Conservation (phyloP, 2,888 invertebrate genomes). For the Pollenia angustigena region DNA sequence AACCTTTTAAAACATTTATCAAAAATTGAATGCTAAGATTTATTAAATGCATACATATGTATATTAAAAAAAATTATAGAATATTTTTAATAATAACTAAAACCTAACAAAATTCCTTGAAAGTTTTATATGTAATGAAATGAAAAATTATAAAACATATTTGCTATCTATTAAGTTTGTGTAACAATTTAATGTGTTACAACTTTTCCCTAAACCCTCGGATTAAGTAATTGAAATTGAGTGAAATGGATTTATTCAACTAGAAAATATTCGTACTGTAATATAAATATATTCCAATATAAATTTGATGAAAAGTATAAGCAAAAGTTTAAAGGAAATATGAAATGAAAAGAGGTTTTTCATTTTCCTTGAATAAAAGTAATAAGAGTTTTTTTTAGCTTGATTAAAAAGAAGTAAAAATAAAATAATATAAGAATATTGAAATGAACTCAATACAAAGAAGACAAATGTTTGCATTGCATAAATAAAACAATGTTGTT, state of each 20-base stretch:
- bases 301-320: background rate
- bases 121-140: no score
- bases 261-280: background rate
- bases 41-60: no score
- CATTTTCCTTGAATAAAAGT: background rate
- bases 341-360: background rate
- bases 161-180: no score
- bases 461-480: slow-evolving; percentile 3
- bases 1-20: no score
- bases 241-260: background rate
- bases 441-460: background rate
- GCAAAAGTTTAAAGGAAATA: background rate
- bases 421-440: background rate
- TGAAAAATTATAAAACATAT: no score
- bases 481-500: background rate
- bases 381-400: slow-evolving; percentile 4
- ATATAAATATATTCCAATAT: background rate
- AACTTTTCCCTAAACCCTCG: background rate
- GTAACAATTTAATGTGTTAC: no score
- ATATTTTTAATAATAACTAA: no score
- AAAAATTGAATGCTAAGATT: no score
- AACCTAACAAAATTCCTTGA: no score
- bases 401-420: background rate
- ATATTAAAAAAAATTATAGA: no score
- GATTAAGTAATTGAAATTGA: background rate